phyloP scores from a whole-genome alignment of 2,113 vertebrate species.

The Myrmophylax atrothorax region DNA sequence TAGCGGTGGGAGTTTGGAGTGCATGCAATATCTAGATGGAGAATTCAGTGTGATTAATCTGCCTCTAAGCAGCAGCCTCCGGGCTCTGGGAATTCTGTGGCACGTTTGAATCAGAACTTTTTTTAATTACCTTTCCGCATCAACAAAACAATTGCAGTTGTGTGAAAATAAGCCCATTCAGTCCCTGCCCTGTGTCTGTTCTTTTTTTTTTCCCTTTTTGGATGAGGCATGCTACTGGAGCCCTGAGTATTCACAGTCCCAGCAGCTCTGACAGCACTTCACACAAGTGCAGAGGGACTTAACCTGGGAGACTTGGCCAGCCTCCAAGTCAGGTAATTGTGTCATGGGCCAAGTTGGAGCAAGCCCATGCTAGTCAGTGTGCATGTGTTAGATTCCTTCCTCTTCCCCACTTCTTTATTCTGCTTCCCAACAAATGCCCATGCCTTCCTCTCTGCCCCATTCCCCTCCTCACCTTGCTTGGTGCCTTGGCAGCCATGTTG shows the following conservation, averaged over 20 bases:
- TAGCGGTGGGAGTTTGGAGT: constrained; percentile 83
- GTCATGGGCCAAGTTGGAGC: constrained; percentile 6
- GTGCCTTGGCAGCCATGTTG: not conserved
- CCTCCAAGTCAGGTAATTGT: constrained; percentile 57
- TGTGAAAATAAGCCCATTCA: constrained; percentile 62
- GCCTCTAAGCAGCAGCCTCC: constrained; percentile 84
- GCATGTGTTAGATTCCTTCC: not conserved
- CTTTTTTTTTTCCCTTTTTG: not conserved
- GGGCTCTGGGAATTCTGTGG: constrained; percentile 77
- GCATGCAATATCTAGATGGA: constrained; percentile 82
- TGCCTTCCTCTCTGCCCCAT: not conserved
- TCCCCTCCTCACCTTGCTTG: not conserved
- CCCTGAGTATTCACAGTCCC: not conserved
- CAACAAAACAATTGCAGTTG: constrained; percentile 68
- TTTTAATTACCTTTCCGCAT: constrained; percentile 72
- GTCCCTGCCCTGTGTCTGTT: constrained; percentile 26
- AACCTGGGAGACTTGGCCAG: constrained; percentile 13
- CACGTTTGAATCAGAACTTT: constrained; percentile 81
- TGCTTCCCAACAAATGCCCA: not conserved
- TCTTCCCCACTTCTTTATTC: not conserved
- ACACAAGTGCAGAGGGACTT: constrained; percentile 27
- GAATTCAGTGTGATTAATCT: constrained; percentile 86
- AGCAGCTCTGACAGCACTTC: constrained; percentile 35
- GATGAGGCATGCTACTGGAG: not conserved
- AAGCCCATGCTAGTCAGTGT: not conserved